These are phyloP conservation scores for Ptilodon capucinus DNA, from an alignment of 2,888 invertebrate species.

Conservation along the genomic window DNA sequence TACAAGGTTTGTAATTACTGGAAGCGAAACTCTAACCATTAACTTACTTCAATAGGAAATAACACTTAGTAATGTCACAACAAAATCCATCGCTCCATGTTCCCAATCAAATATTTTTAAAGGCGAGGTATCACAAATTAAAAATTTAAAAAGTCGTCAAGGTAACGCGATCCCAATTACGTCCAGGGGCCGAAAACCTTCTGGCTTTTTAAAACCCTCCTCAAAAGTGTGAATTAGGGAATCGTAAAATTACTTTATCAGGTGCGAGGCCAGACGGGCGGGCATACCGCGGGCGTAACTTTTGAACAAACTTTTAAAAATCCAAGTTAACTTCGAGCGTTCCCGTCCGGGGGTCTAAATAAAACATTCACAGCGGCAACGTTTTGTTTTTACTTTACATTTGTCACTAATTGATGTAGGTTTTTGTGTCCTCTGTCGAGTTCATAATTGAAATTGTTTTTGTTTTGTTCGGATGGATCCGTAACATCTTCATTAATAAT, in stretches of 20 bases:
- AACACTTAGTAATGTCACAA: slow-evolving; percentile 31
- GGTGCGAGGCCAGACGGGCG: slow-evolving; percentile 66
- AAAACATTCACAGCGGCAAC: slow-evolving; percentile 67
- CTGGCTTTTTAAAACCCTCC: slow-evolving; percentile 73
- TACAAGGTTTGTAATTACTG: slow-evolving; percentile 34
- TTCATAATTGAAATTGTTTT: slow-evolving; percentile 52
- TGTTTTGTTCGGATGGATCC: slow-evolving; percentile 21
- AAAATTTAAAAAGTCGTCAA: slow-evolving; percentile 58
- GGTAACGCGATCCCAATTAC: slow-evolving; percentile 66
- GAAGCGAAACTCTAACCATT: slow-evolving; percentile 10
- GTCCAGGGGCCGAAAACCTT: slow-evolving; percentile 56
- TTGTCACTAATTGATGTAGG: slow-evolving; percentile 73
- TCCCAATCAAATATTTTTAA: slow-evolving; percentile 11
- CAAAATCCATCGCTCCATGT: slow-evolving; percentile 12
- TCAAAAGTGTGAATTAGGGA: slow-evolving; percentile 78
- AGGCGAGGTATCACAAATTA: slow-evolving; percentile 36
- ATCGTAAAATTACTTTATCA: slow-evolving; percentile 78
- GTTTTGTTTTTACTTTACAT: slow-evolving; percentile 62
- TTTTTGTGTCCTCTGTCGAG: slow-evolving; percentile 48
- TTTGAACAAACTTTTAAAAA: slow-evolving; percentile 77
- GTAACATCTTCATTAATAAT: slow-evolving; percentile 17
- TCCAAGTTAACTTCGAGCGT: slow-evolving; percentile 71
- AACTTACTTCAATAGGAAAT: slow-evolving; percentile 10
- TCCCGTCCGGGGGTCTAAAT: slow-evolving; percentile 55
- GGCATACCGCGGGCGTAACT: slow-evolving; percentile 63